These are phyloP conservation scores for Macrostomum cliftonense DNA, from an alignment of 2,888 invertebrate genomes.

Conservation along the genomic window DNA sequence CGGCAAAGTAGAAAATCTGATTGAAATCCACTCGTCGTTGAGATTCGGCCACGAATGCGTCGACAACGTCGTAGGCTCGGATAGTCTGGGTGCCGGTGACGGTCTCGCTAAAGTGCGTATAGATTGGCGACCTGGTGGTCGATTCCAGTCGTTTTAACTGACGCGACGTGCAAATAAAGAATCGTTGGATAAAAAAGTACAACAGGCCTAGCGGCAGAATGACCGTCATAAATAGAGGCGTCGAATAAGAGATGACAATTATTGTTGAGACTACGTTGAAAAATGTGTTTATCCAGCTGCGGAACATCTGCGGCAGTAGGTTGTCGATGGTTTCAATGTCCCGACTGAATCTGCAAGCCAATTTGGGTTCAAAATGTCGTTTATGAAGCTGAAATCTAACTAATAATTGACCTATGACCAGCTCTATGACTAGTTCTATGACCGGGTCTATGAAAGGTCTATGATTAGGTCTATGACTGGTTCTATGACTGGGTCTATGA, in stretches of 20 bases:
- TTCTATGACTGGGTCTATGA: too few relatives aligned
- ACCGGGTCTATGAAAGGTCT: too few relatives aligned
- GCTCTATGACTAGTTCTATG: too few relatives aligned
- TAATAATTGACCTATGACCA: too few relatives aligned
- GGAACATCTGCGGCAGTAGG: conserved; percentile 19
- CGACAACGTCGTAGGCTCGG: conserved; percentile 43
- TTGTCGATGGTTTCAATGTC: conserved; percentile 25
- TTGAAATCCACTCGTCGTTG: conserved; percentile 75
- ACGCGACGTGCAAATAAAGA: conserved; percentile 46
- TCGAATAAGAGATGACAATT: conserved; percentile 22
- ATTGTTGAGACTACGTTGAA: conserved; percentile 18
- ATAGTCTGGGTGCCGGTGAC: too few relatives aligned
- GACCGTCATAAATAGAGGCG: conserved; percentile 21
- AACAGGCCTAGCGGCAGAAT: conserved; percentile 22
- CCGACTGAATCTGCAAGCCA: conserved; percentile 30
- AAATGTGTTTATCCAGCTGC: conserved; percentile 16
- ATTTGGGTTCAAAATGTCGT: too few relatives aligned
- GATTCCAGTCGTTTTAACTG: conserved; percentile 78
- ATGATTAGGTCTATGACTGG: too few relatives aligned
- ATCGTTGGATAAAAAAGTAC: conserved; percentile 28
- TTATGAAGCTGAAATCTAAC: too few relatives aligned
- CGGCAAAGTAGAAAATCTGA: conserved; percentile 70
- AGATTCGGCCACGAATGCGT: conserved; percentile 56
- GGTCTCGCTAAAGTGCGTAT: conserved; percentile 75
- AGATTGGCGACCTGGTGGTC: conserved; percentile 74